phyloP scores from a whole-genome alignment of 2,113 vertebrate genomes.

The Psephotus haematonotus region DNA sequence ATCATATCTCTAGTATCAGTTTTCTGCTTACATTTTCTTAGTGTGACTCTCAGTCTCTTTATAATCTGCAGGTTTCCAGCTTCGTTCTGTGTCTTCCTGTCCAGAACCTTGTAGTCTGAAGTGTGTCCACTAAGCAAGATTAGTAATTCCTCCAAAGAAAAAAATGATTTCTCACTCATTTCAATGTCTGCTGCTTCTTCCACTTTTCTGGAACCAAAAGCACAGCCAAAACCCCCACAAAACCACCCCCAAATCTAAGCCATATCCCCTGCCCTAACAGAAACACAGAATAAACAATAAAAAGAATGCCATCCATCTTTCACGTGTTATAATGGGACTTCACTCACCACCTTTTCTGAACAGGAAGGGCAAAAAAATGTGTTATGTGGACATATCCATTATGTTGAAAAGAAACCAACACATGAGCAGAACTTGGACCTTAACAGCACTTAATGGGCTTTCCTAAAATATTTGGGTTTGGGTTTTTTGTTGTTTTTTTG shows the following conservation, averaged over 20 bases:
- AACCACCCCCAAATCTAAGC: not conserved
- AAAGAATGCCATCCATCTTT: not conserved
- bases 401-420: not conserved
- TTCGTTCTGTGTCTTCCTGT: not conserved
- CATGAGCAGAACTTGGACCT: not conserved
- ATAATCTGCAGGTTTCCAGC: not conserved
- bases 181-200: not conserved
- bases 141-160: not conserved
- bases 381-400: not conserved
- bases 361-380: not conserved
- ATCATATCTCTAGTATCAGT: not conserved
- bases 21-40: not conserved
- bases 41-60: not conserved
- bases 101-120: not conserved
- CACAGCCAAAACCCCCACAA: not conserved
- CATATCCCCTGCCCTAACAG: rapidly evolving
- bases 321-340: not conserved
- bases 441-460: not conserved
- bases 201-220: not conserved
- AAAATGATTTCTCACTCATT: not conserved
- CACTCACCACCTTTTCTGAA: not conserved
- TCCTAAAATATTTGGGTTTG: not conserved
- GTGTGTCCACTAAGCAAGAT: not conserved
- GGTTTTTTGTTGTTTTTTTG: not conserved
- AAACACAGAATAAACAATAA: not conserved